Conservation (phyloP, 1,140 invertebrate species). For the Drosophila nigrodunni region DNA sequence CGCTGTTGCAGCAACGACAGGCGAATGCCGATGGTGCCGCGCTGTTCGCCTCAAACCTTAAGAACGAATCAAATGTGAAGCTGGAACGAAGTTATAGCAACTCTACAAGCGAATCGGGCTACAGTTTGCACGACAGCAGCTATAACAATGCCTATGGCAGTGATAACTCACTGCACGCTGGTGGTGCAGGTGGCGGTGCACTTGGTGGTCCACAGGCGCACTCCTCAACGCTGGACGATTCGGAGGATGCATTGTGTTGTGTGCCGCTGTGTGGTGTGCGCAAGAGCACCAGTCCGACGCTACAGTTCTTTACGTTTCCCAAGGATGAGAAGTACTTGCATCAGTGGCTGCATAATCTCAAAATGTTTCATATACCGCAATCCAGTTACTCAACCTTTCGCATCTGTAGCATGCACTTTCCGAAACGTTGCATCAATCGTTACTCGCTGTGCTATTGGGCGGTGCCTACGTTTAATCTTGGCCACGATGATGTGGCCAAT, state of each 20-base stretch:
- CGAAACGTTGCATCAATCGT: constrained; percentile 79
- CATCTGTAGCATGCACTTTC: constrained; percentile 81
- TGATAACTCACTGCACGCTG: constrained; percentile 53
- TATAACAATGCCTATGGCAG: constrained; percentile 67
- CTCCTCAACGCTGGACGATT: constrained; percentile 72
- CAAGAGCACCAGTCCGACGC: constrained; percentile 75
- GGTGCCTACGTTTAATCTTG: constrained; percentile 79
- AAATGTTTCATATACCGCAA: constrained; percentile 74
- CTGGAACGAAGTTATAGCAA: constrained; percentile 74
- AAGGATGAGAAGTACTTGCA: constrained; percentile 80
- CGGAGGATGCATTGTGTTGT: constrained; percentile 76
- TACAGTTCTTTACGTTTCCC: constrained; percentile 80
- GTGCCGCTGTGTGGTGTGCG: constrained; percentile 77
- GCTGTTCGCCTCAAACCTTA: constrained; percentile 51
- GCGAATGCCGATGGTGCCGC: constrained; percentile 66
- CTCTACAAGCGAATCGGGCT: constrained; percentile 69
- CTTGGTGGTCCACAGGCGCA: constrained; percentile 71
- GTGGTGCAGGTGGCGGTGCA: constrained; percentile 37
- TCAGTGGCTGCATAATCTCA: constrained; percentile 80
- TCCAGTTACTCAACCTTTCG: constrained; percentile 67
- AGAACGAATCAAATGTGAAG: constrained; percentile 65
- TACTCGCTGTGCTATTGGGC: constrained; percentile 82
- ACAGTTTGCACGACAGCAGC: constrained; percentile 59
- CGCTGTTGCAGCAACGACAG: constrained; percentile 69
- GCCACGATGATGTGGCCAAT: constrained; percentile 81